Evolutionary conservation across 2,888 invertebrate genomes (phyloP).

Genomic region (Drosophila robusta): DNA sequence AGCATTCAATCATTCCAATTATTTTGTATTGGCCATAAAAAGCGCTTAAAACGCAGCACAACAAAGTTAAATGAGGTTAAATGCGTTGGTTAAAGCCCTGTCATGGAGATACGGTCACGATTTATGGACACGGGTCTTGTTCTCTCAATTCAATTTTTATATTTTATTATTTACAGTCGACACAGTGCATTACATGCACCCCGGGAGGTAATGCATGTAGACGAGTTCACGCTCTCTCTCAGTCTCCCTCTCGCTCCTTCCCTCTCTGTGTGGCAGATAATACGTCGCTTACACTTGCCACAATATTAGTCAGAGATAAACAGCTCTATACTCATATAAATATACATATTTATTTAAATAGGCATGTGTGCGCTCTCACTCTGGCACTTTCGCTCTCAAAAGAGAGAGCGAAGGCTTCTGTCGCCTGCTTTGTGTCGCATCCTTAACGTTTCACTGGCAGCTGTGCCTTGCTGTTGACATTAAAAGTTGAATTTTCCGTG

Average conservation of each 20-base stretch:
- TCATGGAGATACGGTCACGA: constrained; percentile 21
- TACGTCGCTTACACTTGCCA: constrained; percentile 13
- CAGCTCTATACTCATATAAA: not conserved
- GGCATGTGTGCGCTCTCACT: not conserved
- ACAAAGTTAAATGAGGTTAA: constrained; percentile 45
- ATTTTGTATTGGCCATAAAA: constrained; percentile 41
- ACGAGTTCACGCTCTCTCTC: not conserved
- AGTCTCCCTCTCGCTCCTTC: not conserved
- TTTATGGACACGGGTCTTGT: constrained; percentile 29
- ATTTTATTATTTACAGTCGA: constrained; percentile 35
- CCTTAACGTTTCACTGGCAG: constrained; percentile 6
- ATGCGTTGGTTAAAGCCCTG: constrained; percentile 8
- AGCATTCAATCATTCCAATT: constrained; percentile 44
- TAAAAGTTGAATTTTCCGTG: no score
- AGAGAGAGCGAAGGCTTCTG: constrained; percentile 2
- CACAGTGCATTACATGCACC: not conserved
- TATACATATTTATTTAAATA: not conserved
- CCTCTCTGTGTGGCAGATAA: not conserved
- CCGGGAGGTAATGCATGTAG: constrained; percentile 2
- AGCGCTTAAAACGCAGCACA: constrained; percentile 35
- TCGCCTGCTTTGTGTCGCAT: constrained; percentile 2
- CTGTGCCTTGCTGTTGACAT: no score
- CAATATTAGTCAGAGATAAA: constrained; percentile 9
- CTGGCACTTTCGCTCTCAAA: not conserved
- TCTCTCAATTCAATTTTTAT: constrained; percentile 41